These are phyloP conservation scores for Manis pentadactyla DNA, from an alignment of 2,797 vertebrate genomes.

Conservation along the genomic window DNA sequence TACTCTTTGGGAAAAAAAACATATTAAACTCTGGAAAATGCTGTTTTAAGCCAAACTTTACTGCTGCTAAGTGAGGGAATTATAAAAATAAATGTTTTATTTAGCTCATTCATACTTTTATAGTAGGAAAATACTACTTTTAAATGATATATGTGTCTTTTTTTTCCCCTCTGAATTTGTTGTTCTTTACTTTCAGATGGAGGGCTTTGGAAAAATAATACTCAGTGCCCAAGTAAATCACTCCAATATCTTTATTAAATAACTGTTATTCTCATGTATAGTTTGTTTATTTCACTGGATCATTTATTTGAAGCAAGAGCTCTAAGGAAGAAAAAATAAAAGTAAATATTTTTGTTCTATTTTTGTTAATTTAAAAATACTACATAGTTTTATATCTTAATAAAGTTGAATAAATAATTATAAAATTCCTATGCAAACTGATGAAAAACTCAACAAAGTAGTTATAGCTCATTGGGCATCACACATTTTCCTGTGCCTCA, in stretches of 20 bases:
- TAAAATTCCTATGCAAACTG: background rate
- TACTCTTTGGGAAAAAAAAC: no score
- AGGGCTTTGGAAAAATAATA: background rate
- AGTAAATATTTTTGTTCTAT: background rate
- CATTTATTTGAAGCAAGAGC: background rate
- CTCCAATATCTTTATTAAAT: conserved; percentile 9
- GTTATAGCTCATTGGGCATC: background rate
- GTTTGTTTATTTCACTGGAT: conserved; percentile 1
- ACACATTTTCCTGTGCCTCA: background rate
- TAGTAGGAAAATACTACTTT: background rate
- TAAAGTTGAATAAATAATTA: background rate
- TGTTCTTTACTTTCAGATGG: conserved; percentile 1
- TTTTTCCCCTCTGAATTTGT: background rate
- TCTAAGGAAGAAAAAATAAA: background rate
- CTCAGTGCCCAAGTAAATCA: background rate
- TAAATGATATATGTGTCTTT: background rate
- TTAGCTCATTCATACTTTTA: conserved; percentile 13
- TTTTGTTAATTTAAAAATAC: conserved; percentile 5
- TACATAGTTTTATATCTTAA: background rate
- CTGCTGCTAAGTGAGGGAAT: background rate
- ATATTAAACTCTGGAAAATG: background rate
- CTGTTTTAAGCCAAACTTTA: background rate
- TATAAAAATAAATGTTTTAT: background rate
- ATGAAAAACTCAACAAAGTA: background rate
- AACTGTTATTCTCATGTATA: background rate